Evolutionary conservation across 2,888 invertebrate species (phyloP).

Genomic region (Troilus luridus): DNA sequence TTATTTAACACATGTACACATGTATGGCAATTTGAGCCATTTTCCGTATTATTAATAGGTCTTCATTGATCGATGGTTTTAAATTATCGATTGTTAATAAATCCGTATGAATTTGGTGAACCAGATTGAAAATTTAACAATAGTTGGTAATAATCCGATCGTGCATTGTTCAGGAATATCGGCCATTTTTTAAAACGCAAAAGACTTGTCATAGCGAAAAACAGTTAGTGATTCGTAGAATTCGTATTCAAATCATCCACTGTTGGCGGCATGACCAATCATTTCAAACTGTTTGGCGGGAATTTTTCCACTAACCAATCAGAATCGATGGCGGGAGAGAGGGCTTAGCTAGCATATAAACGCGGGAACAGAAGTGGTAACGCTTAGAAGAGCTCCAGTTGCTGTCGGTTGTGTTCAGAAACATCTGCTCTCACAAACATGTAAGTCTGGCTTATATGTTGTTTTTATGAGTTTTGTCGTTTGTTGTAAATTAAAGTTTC

Average conservation of each 20-base stretch:
- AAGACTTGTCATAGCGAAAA: background rate
- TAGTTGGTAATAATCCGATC: background rate
- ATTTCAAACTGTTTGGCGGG: background rate
- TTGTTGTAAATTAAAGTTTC: background rate
- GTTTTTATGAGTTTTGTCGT: background rate
- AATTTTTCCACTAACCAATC: background rate
- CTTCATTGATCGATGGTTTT: background rate
- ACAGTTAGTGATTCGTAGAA: background rate
- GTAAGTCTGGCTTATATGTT: background rate
- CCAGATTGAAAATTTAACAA: background rate
- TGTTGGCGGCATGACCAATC: constrained; percentile 6
- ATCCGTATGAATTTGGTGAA: background rate
- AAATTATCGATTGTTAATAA: background rate
- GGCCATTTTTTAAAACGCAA: background rate
- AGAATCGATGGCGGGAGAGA: constrained; percentile 46
- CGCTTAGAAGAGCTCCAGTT: constrained; percentile 49
- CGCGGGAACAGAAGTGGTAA: constrained; percentile 5
- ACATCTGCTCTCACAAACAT: background rate
- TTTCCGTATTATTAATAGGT: background rate
- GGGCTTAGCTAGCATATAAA: constrained; percentile 41
- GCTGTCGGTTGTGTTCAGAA: background rate
- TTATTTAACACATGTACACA: background rate
- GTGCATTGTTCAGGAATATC: background rate
- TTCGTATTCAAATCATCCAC: constrained; percentile 11
- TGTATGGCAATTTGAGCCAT: background rate